A percentile compares a stretch with the other conserved stretches of the same genome.
Conservation (phyloP, 2,888 invertebrate species). For the Cephus sareptanus region DNA sequence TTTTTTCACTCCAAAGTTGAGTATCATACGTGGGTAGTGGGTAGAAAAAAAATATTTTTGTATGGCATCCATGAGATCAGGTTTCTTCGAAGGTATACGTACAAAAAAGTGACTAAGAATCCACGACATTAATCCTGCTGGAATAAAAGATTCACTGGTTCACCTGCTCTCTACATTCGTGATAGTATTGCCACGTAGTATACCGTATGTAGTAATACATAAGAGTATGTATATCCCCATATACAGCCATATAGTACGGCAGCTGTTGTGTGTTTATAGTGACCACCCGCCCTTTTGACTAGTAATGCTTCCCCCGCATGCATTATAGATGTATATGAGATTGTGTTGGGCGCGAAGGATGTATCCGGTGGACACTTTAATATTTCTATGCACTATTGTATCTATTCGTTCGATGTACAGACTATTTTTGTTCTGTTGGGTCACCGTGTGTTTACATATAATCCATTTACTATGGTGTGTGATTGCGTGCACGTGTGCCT, state of each 20-base stretch:
- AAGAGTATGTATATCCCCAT: constrained; percentile 14
- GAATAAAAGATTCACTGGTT: constrained; percentile 8
- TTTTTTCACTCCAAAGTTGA: neutral
- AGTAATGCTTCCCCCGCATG: constrained; percentile 1
- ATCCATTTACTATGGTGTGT: neutral
- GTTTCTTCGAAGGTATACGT: neutral
- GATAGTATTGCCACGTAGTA: neutral
- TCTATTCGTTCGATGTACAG: neutral
- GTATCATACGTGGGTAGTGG: neutral
- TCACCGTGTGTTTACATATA: neutral
- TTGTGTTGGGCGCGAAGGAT: neutral
- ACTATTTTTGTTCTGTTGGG: neutral
- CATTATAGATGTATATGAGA: neutral
- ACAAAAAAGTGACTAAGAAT: constrained; percentile 10
- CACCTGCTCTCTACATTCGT: constrained; percentile 18
- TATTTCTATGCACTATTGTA: neutral
- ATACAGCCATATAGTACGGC: constrained; percentile 12
- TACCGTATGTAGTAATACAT: neutral
- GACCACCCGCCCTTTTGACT: constrained; percentile 15
- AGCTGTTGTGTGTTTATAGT: constrained; percentile 18
- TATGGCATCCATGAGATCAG: neutral
- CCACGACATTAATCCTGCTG: constrained; percentile 15
- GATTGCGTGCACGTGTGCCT: neutral
- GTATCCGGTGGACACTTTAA: neutral
- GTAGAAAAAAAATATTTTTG: neutral